Conservation (phyloP, 2,797 vertebrate species). For the Sphenopsis melanotis region DNA sequence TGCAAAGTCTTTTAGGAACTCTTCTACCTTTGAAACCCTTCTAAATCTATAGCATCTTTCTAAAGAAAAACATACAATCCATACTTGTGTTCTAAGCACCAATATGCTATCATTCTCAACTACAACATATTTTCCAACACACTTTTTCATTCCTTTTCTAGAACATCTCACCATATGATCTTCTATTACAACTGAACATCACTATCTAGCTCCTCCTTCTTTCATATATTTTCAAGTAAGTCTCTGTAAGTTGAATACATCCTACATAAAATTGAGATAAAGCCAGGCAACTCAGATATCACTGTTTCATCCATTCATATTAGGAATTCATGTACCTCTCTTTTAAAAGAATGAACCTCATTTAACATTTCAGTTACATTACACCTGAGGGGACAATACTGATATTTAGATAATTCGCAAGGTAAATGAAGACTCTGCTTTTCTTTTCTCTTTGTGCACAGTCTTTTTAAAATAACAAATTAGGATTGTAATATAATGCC, state of each 20-base stretch:
- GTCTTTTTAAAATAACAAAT: not conserved
- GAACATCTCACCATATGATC: not conserved
- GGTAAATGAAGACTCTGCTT: not conserved
- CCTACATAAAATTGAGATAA: not conserved
- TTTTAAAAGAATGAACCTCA: not conserved
- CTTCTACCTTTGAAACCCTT: not conserved
- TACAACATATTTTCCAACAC: not conserved
- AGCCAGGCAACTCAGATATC: not conserved
- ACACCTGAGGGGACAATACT: not conserved
- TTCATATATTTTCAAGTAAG: not conserved
- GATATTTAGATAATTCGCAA: not conserved
- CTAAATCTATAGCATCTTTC: not conserved
- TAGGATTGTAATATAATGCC: not conserved
- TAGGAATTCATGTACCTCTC: not conserved
- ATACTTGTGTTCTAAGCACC: not conserved
- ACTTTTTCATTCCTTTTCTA: not conserved
- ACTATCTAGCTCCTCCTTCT: not conserved
- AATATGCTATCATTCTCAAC: not conserved
- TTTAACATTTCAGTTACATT: not conserved
- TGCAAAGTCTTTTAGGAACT: not conserved
- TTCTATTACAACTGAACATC: not conserved
- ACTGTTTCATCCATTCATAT: not conserved
- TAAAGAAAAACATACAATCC: not conserved
- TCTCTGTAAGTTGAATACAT: not conserved
- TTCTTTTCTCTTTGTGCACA: not conserved